Conservation (phyloP, 1,140 invertebrate genomes). For the Stenopsyche tienmushanensis region DNA sequence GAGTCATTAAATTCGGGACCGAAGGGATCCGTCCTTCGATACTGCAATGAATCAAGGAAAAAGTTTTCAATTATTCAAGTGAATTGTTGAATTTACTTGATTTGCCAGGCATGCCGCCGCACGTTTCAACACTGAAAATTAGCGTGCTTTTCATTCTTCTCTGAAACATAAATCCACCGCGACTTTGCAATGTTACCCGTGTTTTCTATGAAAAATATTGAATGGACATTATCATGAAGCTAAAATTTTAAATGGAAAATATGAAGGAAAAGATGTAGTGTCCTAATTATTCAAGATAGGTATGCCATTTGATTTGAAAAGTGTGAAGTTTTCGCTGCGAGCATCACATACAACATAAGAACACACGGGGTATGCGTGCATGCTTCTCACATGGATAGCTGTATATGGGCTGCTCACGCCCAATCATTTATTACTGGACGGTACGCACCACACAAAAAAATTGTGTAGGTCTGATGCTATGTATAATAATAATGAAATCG, state of each 20-base stretch:
- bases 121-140: conserved; percentile 49
- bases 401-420: no score
- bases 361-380: no score
- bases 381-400: no score
- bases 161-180: conserved; percentile 50
- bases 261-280: conserved; percentile 45
- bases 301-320: no score
- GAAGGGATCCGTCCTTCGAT: conserved; percentile 49
- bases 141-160: conserved; percentile 50
- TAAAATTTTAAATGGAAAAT: background rate
- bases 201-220: background rate
- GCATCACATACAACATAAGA: no score
- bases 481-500: no score
- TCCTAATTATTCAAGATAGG: no score
- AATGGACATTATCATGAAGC: conserved; percentile 4
- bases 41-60: conserved; percentile 44
- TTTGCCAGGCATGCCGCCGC: conserved; percentile 47
- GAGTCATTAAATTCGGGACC: no score
- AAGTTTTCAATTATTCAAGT: conserved; percentile 47
- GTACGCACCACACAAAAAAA: no score
- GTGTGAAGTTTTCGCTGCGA: no score
- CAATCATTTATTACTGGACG: no score
- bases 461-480: no score
- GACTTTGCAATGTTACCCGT: conserved; percentile 53
- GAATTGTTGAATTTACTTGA: conserved; percentile 52